Evolutionary conservation across 2,113 vertebrate genomes (phyloP).

Genomic region (Anser cygnoides): DNA sequence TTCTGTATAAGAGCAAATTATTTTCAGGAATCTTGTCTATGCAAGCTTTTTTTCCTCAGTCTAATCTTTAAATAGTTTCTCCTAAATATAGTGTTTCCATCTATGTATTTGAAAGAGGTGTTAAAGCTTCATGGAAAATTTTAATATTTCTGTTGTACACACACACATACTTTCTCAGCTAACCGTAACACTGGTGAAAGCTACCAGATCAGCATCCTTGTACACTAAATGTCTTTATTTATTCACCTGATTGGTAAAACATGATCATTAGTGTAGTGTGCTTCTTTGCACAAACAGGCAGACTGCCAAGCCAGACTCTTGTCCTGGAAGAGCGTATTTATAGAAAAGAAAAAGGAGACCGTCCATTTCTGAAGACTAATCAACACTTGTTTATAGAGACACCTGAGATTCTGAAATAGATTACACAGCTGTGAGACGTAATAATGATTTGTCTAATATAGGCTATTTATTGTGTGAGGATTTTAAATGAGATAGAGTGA

Average conservation of each 20-base stretch:
- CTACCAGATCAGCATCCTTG: not conserved
- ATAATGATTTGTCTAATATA: not conserved
- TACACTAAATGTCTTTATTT: not conserved
- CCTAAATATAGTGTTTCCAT: not conserved
- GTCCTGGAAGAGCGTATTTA: not conserved
- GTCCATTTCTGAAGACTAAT: not conserved
- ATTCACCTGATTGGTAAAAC: not conserved
- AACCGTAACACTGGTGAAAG: not conserved
- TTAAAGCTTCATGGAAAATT: not conserved
- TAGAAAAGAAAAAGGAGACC: not conserved
- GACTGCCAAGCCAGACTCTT: not conserved
- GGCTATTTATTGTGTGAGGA: not conserved
- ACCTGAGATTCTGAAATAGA: not conserved
- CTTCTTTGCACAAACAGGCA: not conserved
- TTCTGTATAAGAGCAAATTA: not conserved
- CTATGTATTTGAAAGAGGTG: not conserved
- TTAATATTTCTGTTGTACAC: not conserved
- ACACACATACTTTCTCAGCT: not conserved
- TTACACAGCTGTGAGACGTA: not conserved
- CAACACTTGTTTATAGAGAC: not conserved
- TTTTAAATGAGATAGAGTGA: not conserved
- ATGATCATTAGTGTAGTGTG: not conserved
- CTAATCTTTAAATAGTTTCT: not conserved
- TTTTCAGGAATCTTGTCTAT: not conserved
- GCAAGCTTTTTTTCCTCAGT: not conserved